Base-by-base conservation (phyloP, 2,888 invertebrate genomes). In the Dioctria rufipes region DNA sequence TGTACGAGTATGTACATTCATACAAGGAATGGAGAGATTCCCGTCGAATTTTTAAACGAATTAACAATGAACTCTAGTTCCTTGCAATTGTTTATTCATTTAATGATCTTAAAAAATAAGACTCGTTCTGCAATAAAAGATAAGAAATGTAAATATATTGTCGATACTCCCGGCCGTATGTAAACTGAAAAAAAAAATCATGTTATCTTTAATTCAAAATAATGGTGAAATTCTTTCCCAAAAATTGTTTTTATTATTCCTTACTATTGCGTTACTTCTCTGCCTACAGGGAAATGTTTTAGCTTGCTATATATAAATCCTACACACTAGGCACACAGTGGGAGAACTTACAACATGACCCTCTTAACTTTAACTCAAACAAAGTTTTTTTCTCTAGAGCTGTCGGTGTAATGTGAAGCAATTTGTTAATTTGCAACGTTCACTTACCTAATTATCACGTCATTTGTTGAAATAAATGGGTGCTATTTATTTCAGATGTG, bases 171-270 rank as follows among this genome's bases (percentile, higher is more conserved):
- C 69, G 25, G 42, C 61, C 60, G 71, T 71, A 80, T 80, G 80
- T 71, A 80, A 80, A 80, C 80, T 75, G 80, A 79, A 82, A 82
- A 75, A 80, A 77, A 80, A 82, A 82, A 78, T 78, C 75, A 75
- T 39, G 63, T 65, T 73, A 82, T 82, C 79, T 82, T 82, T 82
- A 80, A 82, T 82, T 82, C 82, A 82, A 49, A 81, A 60, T 80
- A 83, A 83, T 83, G 83, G 81, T 82, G 81, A 82, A 83, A 82
- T 82, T 82, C 83, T 83, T 77, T 83, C 77, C 80, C 71, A 81
- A 80, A 83, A 82, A 83, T 83, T 83, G 82, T 80, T 83, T 82
- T 83, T 80, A 80, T 83, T 82, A 60, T 40, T 49, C 60, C 60
- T 67, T 43, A 80, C 80, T 81, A 80, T 77, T 80, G 77, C 69